Conservation (phyloP, 2,888 invertebrate species). For the Calameuta idolon region DNA sequence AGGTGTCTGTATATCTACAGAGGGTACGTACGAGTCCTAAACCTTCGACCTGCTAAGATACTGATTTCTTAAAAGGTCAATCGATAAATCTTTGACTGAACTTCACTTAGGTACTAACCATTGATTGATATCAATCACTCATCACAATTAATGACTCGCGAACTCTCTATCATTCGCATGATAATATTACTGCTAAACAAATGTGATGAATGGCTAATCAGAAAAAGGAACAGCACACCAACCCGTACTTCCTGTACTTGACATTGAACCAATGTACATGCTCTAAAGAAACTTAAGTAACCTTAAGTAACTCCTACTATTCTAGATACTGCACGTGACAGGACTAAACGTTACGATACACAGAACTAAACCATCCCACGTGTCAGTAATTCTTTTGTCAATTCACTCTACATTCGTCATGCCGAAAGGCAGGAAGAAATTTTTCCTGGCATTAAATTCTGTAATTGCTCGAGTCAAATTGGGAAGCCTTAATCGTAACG, state of each 20-base stretch:
- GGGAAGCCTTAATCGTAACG: background rate
- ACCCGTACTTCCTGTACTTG: constrained; percentile 24
- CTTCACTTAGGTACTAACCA: background rate
- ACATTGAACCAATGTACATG: constrained; percentile 25
- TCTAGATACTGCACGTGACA: constrained; percentile 33
- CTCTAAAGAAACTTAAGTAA: constrained; percentile 5
- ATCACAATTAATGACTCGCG: background rate
- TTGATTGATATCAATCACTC: background rate
- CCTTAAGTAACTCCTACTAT: constrained; percentile 32
- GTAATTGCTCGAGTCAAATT: background rate
- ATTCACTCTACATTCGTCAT: background rate
- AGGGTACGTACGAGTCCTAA: background rate
- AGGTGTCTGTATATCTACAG: background rate
- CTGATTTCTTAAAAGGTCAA: constrained; percentile 1
- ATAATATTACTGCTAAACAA: background rate
- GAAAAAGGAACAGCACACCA: background rate
- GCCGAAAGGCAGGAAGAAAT: background rate
- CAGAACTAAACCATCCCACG: constrained; percentile 39
- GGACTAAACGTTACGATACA: constrained; percentile 27
- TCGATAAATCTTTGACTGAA: background rate
- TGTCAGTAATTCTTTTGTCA: constrained; percentile 31
- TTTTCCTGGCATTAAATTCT: background rate
- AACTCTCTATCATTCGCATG: background rate
- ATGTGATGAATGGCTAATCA: background rate
- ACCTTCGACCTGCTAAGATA: background rate